A percentile compares a stretch with the other conserved stretches of the same genome.
phyloP scores from a whole-genome alignment of 2,797 vertebrate genomes.

The Distichodus sexfasciatus region DNA sequence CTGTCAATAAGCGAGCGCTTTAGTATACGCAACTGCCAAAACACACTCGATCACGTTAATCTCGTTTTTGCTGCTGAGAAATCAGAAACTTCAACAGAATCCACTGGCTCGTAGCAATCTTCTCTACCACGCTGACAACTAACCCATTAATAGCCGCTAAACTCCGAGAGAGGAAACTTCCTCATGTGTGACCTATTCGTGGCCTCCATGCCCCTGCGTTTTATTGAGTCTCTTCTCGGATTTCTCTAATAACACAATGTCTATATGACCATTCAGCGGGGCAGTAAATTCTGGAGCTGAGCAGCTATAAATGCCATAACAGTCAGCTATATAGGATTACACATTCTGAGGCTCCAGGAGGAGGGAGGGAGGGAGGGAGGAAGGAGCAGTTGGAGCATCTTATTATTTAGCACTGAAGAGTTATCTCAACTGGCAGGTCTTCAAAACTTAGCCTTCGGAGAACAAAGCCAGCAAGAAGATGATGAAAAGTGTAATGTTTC shows the following conservation, averaged over 20 bases:
- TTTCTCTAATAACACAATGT: slow-evolving; percentile 46
- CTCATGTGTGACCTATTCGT: slow-evolving; percentile 40
- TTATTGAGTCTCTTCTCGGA: slow-evolving; percentile 40
- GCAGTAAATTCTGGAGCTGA: slow-evolving; percentile 35
- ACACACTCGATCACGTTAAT: neutral
- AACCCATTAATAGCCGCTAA: slow-evolving; percentile 70
- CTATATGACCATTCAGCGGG: slow-evolving; percentile 42
- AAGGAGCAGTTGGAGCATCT: slow-evolving; percentile 14
- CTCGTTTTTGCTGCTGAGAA: neutral
- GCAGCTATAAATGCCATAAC: slow-evolving; percentile 48
- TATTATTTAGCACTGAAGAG: slow-evolving; percentile 6
- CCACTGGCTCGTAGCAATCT: neutral
- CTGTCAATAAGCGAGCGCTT: neutral
- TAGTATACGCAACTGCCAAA: neutral
- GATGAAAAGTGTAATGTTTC: neutral
- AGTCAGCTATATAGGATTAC: slow-evolving; percentile 52
- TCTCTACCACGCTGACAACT: slow-evolving; percentile 52
- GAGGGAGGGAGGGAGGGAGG: too few relatives aligned
- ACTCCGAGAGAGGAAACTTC: slow-evolving; percentile 70
- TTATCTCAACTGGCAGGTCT: slow-evolving; percentile 4
- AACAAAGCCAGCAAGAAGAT: neutral
- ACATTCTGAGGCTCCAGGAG: slow-evolving; percentile 28
- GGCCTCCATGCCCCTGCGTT: slow-evolving; percentile 33
- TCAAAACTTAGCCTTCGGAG: neutral
- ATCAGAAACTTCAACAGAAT: too few relatives aligned